These are phyloP conservation scores for Subacronicta megacephala DNA, from an alignment of 2,888 invertebrate species.

Conservation along the genomic window DNA sequence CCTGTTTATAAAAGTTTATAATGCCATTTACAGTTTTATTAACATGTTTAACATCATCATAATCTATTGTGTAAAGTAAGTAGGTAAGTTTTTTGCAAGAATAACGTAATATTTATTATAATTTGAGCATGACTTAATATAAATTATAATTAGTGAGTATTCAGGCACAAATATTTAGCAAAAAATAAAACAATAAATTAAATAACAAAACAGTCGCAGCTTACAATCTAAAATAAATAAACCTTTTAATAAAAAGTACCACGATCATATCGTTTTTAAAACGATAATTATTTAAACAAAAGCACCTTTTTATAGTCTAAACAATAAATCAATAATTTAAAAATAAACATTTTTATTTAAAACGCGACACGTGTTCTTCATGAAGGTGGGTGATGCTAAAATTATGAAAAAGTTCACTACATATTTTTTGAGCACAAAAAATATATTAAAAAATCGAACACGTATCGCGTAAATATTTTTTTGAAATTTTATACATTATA, in stretches of 20 bases:
- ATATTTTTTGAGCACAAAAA: slow-evolving; percentile 23
- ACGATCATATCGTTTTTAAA: slow-evolving; percentile 59
- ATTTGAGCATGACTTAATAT: slow-evolving; percentile 10
- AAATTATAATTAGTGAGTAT: slow-evolving; percentile 63
- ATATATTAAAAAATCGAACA: slow-evolving; percentile 26
- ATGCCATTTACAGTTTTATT: slow-evolving; percentile 24
- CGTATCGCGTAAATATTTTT: slow-evolving; percentile 38
- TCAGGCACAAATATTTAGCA: slow-evolving; percentile 64
- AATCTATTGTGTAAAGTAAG: not conserved
- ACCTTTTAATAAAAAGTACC: slow-evolving; percentile 78
- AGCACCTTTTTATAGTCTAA: slow-evolving; percentile 12
- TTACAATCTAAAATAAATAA: slow-evolving; percentile 66
- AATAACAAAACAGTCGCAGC: slow-evolving; percentile 38
- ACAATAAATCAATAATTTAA: slow-evolving; percentile 28
- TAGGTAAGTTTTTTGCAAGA: not conserved
- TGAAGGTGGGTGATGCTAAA: slow-evolving; percentile 37
- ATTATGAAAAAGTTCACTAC: too few relatives aligned
- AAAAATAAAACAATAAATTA: slow-evolving; percentile 37
- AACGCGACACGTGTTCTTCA: slow-evolving; percentile 44
- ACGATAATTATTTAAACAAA: slow-evolving; percentile 56
- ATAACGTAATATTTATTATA: not conserved
- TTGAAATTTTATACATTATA: slow-evolving; percentile 1
- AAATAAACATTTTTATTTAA: slow-evolving; percentile 12
- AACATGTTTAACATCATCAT: slow-evolving; percentile 23
- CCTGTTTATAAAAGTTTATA: slow-evolving; percentile 25